These are phyloP conservation scores for Dicrostonyx torquatus DNA, from an alignment of 2,797 vertebrate genomes.

Conservation along the genomic window DNA sequence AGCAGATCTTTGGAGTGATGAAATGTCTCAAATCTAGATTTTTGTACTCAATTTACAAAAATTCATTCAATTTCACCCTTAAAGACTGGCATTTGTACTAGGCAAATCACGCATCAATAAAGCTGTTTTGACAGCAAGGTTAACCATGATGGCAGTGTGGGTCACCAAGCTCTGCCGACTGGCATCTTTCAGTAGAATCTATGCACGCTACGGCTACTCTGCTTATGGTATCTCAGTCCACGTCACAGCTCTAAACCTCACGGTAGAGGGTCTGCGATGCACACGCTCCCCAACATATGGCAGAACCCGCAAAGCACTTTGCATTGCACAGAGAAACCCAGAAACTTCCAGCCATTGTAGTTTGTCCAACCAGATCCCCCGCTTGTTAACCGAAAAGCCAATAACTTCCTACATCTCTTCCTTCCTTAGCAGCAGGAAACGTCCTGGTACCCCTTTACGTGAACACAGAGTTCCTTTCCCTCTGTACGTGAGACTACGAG, in stretches of 20 bases:
- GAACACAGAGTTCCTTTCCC: constrained; percentile 19
- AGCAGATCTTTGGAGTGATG: background rate
- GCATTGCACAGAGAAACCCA: background rate
- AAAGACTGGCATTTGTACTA: background rate
- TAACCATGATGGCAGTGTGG: background rate
- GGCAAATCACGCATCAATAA: background rate
- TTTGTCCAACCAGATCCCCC: background rate
- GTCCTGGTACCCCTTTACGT: background rate
- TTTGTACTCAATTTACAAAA: background rate
- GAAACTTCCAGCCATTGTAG: background rate
- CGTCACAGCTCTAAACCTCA: background rate
- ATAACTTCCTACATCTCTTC: background rate
- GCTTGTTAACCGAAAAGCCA: constrained; percentile 48
- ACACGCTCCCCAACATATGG: background rate
- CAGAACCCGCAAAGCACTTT: background rate
- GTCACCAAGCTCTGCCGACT: background rate
- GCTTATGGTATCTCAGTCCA: background rate
- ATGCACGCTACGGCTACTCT: background rate
- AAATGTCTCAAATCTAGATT: background rate
- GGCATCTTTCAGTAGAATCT: background rate
- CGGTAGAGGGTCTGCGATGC: background rate
- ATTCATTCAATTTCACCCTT: background rate
- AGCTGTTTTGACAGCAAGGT: background rate
- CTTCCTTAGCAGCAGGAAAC: background rate
- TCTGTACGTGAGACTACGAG: background rate